A percentile compares a stretch with the other conserved stretches of the same genome.
Evolutionary conservation across 2,888 invertebrate species (phyloP).

Genomic region (Tetrapedia diversipes): DNA sequence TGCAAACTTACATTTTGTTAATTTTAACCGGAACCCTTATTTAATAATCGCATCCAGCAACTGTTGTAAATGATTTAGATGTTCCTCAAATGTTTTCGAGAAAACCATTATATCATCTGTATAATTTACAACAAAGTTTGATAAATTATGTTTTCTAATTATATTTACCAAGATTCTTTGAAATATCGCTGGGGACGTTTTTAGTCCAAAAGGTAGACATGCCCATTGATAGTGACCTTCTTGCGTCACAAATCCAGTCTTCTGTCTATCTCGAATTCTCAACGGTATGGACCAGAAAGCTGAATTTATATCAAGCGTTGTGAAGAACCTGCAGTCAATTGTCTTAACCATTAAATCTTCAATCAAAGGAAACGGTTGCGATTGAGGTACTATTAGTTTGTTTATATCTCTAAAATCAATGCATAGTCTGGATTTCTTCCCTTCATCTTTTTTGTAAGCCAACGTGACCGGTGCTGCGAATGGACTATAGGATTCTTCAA

Average conservation of each 20-base stretch:
- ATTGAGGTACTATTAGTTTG: constrained; percentile 61
- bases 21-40: constrained; percentile 31
- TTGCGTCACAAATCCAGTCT: constrained; percentile 43
- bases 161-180: constrained; percentile 35
- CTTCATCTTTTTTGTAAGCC: constrained; percentile 63
- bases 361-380: constrained; percentile 26
- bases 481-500: constrained; percentile 52
- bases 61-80: constrained; percentile 17
- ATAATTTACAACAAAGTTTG: too few relatives aligned
- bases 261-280: constrained; percentile 54
- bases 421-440: too few relatives aligned
- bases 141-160: constrained; percentile 40
- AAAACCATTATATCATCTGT: constrained; percentile 32
- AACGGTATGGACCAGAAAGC: constrained; percentile 69
- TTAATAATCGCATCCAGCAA: constrained; percentile 19
- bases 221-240: too few relatives aligned
- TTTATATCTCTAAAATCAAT: constrained; percentile 64
- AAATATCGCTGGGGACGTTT: constrained; percentile 43
- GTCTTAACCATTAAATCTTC: constrained; percentile 25
- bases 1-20: constrained; percentile 32
- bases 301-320: constrained; percentile 50
- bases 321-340: constrained; percentile 18
- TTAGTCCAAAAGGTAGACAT: too few relatives aligned
- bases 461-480: constrained; percentile 59
- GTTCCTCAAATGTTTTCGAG: constrained; percentile 29